Base-by-base conservation (phyloP, 2,888 invertebrate species). In the Argynnis bischoffii region DNA sequence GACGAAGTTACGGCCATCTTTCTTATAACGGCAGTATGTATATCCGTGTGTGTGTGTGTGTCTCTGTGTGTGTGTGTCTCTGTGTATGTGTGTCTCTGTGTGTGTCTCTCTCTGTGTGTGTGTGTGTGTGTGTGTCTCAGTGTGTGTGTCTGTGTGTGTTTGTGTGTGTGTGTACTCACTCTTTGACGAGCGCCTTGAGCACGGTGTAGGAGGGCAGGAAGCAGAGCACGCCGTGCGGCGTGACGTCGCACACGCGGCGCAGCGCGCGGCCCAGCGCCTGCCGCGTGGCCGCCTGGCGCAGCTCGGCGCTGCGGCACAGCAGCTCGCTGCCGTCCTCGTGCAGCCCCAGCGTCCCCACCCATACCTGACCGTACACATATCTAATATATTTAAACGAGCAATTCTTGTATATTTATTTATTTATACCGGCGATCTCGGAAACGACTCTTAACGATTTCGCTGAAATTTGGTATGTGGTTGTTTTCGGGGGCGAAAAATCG, bases 151-250 rank as follows among this genome's bases (percentile, higher is more conserved):
- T 31, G 31, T 31, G 1, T 35, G 1, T 8, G 1, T 31, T 0
- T 6, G n/a, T 55, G 1, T 26, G 11, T 48, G 5, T 41, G 14
- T 1, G 46, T 11, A 16, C 67, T 35, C 6, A 76, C 77, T 74
- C 65, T 5, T 51, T 61, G 14, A 66, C 75, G n/a, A 96, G 87
- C 61, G 88, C 93, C 47, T 94, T 92, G 84, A 96, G 86, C 64
- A 95, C 82, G 14, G 86, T 81, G 80, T 97, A 97, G 0, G 96
- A 96, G 0, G 97, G 95, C 69, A 97, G 85, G 83, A 97, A 97
- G 83, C 95, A 95, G 4, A 97, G 90, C 0, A 97, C 94, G 0
- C 97, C 97, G 82, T 95, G 90, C 1, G 96, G 96, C 0, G 96
- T 93, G 47, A 90, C 87, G 64, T 85, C 76, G 69, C 94, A 93